Percentiles rank a stretch among this genome's conserved stretches.
Evolutionary conservation across 2,888 invertebrate species (phyloP).

Genomic region (Drosophila dives): DNA sequence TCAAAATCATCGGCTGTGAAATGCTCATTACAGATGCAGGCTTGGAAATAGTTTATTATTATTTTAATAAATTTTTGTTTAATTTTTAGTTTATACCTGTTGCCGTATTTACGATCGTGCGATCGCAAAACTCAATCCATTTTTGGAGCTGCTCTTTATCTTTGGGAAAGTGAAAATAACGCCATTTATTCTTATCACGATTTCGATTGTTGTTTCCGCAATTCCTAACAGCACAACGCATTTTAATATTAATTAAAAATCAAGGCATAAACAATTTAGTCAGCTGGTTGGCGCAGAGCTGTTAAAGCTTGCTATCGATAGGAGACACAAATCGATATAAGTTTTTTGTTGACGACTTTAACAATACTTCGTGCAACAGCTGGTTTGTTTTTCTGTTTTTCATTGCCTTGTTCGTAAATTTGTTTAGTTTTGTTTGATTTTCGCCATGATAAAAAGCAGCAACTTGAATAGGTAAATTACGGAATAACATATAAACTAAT

Average conservation of each 20-base stretch:
- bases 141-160: conserved; percentile 37
- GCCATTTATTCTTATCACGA: conserved; percentile 44
- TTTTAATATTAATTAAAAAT: conserved; percentile 24
- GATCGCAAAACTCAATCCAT: conserved; percentile 61
- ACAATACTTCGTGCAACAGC: conserved; percentile 34
- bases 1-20: conserved; percentile 60
- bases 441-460: conserved; percentile 76
- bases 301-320: conserved; percentile 34
- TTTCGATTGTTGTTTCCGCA: conserved; percentile 63
- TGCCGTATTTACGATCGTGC: conserved; percentile 41
- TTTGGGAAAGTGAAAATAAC: conserved; percentile 63
- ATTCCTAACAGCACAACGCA: conserved; percentile 61
- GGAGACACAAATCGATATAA: background rate
- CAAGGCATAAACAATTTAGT: conserved; percentile 30
- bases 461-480: conserved; percentile 72
- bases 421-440: conserved; percentile 26
- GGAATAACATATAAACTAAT: background rate
- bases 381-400: conserved; percentile 9
- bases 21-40: conserved; percentile 63
- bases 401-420: conserved; percentile 15
- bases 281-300: conserved; percentile 38
- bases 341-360: background rate
- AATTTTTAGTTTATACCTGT: conserved; percentile 34
- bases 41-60: conserved; percentile 16
- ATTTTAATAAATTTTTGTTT: background rate